Evolutionary conservation across 2,797 vertebrate species (phyloP), one percentile per base, ranked within the genome.

Genomic region (Pampus argenteus): DNA sequence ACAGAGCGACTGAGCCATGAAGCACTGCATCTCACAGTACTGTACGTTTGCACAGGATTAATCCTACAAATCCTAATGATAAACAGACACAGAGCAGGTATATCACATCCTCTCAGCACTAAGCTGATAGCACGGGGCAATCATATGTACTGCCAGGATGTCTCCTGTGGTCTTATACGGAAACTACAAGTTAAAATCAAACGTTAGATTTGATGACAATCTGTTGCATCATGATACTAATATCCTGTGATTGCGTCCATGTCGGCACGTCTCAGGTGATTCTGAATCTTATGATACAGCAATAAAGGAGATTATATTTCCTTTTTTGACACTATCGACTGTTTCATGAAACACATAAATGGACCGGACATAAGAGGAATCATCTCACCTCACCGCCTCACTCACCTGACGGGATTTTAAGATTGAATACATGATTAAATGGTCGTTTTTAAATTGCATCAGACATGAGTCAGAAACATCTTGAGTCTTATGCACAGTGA

Each of bases 361-460:
- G 62, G 62, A 77, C 40, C 23, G 50, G 69, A 86, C 72, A 62
- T 22, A 63, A 81, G 44, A 6, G 49, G 64, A 44, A 74, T 66
- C 47, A 26, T 73, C 60, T 64, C 63, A 54, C 51, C 59, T 57
- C 42, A 1, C 55, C 40, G 64, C 49, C 57, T 72, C 60, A 22
- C 55, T 48, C 60, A 58, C 49, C 49, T 31, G 22, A 81, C 42
- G 38, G 52, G 49, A 15, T 63, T 78, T 54, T 22, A 42, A 51
- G 47, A 25, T 38, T 2, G 14, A 58, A 20, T 3, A n/a, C 4
- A 14, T 5, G 42, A 80, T 64, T 61, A 56, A 66, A 72, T 5
- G 52, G 48, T 0, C 6, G 5, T 64, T 68, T 83, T 26, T 5
- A 9, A 47, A 70, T 65, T 8, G 50, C 72, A 23, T 34, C 25